Conservation (phyloP, 2,113 vertebrate genomes). For the Pterocles gutturalis region DNA sequence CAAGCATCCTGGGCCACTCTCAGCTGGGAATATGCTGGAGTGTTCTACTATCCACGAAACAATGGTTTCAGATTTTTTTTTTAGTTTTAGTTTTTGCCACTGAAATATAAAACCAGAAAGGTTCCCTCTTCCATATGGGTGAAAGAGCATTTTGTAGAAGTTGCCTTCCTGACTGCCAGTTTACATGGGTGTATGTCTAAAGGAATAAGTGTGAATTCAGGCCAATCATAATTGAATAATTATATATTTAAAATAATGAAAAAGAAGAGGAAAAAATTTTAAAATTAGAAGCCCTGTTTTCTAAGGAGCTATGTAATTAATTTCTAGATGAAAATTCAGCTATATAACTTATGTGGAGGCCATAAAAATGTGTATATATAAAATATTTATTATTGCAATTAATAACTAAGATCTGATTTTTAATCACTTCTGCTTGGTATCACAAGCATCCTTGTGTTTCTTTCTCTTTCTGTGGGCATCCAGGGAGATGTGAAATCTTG, state of each 20-base stretch:
- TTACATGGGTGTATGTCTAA: fast-evolving
- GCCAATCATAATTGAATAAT: background rate
- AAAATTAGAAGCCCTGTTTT: background rate
- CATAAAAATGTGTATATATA: background rate
- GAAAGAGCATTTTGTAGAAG: background rate
- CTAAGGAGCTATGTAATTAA: background rate
- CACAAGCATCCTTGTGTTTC: background rate
- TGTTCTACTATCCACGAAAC: background rate
- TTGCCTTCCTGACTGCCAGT: background rate
- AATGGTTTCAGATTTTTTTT: background rate
- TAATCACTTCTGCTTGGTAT: background rate
- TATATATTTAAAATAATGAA: background rate
- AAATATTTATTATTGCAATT: background rate
- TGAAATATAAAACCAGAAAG: background rate
- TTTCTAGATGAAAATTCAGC: background rate
- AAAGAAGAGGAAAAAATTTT: background rate
- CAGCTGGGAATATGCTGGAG: fast-evolving
- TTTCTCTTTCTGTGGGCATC: background rate
- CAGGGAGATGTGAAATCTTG: background rate
- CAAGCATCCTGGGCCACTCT: background rate
- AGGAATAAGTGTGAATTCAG: background rate
- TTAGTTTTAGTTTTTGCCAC: background rate
- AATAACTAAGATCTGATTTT: background rate
- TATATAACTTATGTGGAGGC: background rate
- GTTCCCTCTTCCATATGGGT: background rate